phyloP scores from a whole-genome alignment of 35 echinoderm and acorn worm genomes.

The Ophioderma brevispina region DNA sequence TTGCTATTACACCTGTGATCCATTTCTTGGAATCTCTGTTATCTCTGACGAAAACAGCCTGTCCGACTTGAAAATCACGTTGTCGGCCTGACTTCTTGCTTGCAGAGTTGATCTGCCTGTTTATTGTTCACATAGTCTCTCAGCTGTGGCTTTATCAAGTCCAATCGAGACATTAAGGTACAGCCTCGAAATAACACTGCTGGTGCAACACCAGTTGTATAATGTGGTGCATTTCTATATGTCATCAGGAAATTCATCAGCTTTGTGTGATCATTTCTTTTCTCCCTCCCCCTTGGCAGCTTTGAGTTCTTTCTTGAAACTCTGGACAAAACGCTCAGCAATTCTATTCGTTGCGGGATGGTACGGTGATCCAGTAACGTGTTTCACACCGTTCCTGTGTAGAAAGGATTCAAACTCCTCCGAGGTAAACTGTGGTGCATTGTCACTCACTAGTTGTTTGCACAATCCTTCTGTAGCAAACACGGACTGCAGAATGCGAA shows the following conservation, averaged over 20 bases:
- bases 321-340: constrained; percentile 37
- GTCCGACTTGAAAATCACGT: neutral
- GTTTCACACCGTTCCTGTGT: constrained; percentile 45
- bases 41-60: neutral
- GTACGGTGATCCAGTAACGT: constrained; percentile 30
- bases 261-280: neutral
- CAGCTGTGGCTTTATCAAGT: constrained; percentile 5
- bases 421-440: constrained; percentile 65
- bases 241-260: constrained; percentile 2
- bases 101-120: constrained; percentile 6
- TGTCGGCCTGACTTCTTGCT: neutral
- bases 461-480: constrained; percentile 46
- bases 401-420: constrained; percentile 55
- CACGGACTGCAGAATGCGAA: constrained; percentile 8
- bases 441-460: constrained; percentile 59
- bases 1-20: neutral
- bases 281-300: neutral
- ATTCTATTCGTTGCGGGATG: constrained; percentile 52
- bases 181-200: neutral
- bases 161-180: constrained; percentile 29
- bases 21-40: constrained; percentile 1
- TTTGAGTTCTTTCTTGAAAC: constrained; percentile 12
- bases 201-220: constrained; percentile 4
- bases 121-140: neutral
- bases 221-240: constrained; percentile 14